A percentile compares a stretch with the other conserved stretches of the same genome.
phyloP scores from a whole-genome alignment of 1,140 invertebrate species.

The Andricus grossulariae region DNA sequence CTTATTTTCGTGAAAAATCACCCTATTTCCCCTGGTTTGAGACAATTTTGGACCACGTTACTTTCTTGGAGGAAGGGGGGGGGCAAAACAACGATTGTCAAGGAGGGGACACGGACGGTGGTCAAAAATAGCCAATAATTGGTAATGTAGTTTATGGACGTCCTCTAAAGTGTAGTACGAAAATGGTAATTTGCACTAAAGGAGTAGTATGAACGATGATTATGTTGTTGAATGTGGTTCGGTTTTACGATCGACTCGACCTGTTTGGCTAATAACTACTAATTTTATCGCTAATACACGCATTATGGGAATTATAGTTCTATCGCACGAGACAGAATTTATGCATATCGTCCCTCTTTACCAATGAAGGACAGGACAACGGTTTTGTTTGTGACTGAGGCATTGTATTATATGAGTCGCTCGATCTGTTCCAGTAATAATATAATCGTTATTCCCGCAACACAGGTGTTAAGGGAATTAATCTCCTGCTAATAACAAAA shows the following conservation, averaged over 20 bases:
- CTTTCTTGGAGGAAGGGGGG: too few species aligned
- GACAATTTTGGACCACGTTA: too few species aligned
- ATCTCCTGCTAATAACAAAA: not conserved
- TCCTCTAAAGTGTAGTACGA: too few species aligned
- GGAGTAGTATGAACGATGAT: not conserved
- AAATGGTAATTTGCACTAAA: not conserved
- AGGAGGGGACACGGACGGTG: too few species aligned
- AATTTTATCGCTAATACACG: conserved; percentile 8
- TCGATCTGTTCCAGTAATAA: not conserved
- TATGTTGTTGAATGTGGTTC: not conserved
- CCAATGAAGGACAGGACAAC: conserved; percentile 10
- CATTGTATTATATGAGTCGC: not conserved
- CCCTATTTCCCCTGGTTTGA: too few species aligned
- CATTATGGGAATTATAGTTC: conserved; percentile 9
- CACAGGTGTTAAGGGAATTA: conserved; percentile 18
- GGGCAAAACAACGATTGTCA: too few species aligned
- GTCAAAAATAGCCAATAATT: too few species aligned
- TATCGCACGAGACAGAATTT: conserved; percentile 7
- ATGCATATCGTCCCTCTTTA: conserved; percentile 3
- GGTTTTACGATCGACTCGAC: conserved; percentile 2
- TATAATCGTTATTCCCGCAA: not conserved
- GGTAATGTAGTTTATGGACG: too few species aligned
- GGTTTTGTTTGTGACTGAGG: not conserved
- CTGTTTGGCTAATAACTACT: conserved; percentile 6
- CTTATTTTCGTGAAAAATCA: too few species aligned